Evolutionary conservation across 92 coral and sea anemone genomes (phyloP).

Genomic region (Porites cylindrica): DNA sequence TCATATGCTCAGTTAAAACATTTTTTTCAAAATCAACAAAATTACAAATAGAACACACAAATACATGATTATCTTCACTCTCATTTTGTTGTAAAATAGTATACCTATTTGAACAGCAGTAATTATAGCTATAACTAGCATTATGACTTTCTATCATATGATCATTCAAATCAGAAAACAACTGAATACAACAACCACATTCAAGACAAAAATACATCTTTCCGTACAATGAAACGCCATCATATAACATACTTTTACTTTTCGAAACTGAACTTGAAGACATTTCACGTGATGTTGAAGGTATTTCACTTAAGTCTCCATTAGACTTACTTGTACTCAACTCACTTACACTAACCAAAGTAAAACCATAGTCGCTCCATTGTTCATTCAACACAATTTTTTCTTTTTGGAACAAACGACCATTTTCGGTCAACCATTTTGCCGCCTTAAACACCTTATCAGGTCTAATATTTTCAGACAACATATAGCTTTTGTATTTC

Average conservation of each 20-base stretch:
- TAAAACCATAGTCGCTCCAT: slow-evolving; percentile 22
- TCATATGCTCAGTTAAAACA: background rate
- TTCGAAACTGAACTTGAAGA: background rate
- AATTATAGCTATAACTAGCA: background rate
- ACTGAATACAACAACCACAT: background rate
- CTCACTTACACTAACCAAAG: no score
- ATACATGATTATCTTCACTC: background rate
- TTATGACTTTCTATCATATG: slow-evolving; percentile 8
- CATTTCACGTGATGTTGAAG: no score
- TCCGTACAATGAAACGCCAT: background rate
- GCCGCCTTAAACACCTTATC: slow-evolving; percentile 55
- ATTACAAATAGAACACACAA: slow-evolving; percentile 19
- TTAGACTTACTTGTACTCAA: no score
- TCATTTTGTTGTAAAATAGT: background rate
- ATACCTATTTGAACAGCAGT: background rate
- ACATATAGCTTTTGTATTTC: slow-evolving; percentile 61
- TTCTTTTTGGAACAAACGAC: slow-evolving; percentile 65
- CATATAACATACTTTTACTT: background rate
- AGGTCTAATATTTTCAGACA: slow-evolving; percentile 57
- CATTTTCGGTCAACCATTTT: slow-evolving; percentile 58
- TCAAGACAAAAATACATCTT: slow-evolving; percentile 19
- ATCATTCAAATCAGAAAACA: background rate
- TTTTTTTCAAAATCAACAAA: background rate
- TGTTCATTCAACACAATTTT: slow-evolving; percentile 53
- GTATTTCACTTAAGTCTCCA: background rate